A percentile compares a stretch with the other conserved stretches of the same genome.
These are phyloP conservation scores for Eulithis prunata DNA, from an alignment of 2,888 invertebrate genomes.

Conservation along the genomic window DNA sequence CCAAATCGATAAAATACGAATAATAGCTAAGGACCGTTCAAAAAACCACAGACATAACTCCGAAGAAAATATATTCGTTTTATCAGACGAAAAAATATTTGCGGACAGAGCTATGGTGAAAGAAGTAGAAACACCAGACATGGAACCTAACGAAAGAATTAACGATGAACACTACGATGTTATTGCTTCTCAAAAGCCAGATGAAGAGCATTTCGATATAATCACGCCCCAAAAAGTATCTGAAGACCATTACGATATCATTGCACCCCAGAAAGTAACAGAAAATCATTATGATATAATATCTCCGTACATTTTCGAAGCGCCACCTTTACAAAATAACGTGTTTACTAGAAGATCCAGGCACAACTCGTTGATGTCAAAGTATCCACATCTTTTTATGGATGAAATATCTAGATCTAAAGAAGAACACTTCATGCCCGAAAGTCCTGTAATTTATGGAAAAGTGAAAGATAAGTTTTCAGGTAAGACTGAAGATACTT, in stretches of 20 bases:
- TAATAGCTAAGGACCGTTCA: conserved; percentile 58
- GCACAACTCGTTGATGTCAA: conserved; percentile 64
- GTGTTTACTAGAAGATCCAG: conserved; percentile 50
- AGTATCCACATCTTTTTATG: conserved; percentile 73
- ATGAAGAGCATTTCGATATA: conserved; percentile 26
- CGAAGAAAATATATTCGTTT: conserved; percentile 62
- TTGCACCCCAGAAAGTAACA: conserved; percentile 32
- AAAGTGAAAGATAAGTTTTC: conserved; percentile 24
- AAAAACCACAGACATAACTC: conserved; percentile 47
- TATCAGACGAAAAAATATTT: conserved; percentile 64
- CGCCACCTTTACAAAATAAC: conserved; percentile 29
- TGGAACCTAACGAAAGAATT: conserved; percentile 40
- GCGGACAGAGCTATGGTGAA: conserved; percentile 60
- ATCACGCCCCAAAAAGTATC: conserved; percentile 24
- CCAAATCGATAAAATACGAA: conserved; percentile 66
- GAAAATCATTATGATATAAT: conserved; percentile 46
- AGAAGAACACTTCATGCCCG: conserved; percentile 45
- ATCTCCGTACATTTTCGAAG: conserved; percentile 49
- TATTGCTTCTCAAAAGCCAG: conserved; percentile 25
- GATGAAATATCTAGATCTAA: conserved; percentile 58
- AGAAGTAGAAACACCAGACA: conserved; percentile 50
- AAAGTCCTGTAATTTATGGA: conserved; percentile 33
- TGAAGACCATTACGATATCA: conserved; percentile 26
- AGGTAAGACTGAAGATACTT: conserved; percentile 13
- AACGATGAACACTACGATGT: conserved; percentile 32